Conservation (phyloP, 2,797 vertebrate genomes). For the Halcyon badia region DNA sequence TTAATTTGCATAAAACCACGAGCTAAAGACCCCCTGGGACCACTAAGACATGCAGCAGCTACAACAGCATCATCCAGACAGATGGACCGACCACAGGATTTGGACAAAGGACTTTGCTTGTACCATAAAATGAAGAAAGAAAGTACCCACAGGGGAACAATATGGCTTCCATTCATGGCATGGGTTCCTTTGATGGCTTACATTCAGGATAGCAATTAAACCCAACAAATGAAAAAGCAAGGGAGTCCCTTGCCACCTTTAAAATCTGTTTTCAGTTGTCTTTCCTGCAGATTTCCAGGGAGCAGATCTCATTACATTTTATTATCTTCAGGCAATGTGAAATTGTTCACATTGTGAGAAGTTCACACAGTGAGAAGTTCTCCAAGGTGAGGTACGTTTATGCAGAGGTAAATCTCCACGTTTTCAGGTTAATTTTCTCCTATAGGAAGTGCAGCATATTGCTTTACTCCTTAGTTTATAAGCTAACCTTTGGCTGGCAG, state of each 20-base stretch:
- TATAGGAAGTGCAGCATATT: neutral
- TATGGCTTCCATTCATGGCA: constrained; percentile 4
- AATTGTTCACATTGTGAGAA: too few species aligned
- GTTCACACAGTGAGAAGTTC: neutral
- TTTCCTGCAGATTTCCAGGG: neutral
- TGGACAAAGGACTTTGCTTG: constrained; percentile 4
- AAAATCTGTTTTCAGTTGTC: neutral
- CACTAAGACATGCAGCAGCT: neutral
- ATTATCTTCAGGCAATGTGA: neutral
- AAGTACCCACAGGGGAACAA: neutral
- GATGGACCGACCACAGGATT: neutral
- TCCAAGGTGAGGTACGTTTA: neutral
- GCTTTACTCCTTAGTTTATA: neutral
- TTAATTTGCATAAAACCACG: constrained; percentile 13
- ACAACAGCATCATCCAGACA: neutral
- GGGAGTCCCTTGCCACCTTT: neutral
- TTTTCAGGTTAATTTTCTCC: neutral
- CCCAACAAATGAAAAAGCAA: neutral
- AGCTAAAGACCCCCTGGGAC: neutral
- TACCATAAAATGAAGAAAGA: neutral
- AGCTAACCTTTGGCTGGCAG: neutral
- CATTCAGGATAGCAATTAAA: constrained; percentile 40
- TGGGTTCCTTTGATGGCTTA: neutral
- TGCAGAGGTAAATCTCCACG: neutral
- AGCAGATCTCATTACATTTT: neutral